Evolutionary conservation across 1,140 invertebrate species (phyloP).

Genomic region (Thalassaphorura encarpata): DNA sequence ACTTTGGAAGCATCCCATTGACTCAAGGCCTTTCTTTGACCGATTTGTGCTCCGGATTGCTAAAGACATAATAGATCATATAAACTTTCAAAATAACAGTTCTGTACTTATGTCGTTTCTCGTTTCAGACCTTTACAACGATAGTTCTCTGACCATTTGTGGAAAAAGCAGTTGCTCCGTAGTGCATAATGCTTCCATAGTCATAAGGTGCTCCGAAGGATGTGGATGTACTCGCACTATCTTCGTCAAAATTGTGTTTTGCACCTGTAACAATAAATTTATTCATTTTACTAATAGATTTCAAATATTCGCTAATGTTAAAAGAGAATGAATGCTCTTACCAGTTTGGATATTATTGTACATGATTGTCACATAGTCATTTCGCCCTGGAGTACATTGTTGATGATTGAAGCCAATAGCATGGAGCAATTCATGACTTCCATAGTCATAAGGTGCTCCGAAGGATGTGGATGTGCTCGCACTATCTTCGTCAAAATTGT

Average conservation of each 20-base stretch:
- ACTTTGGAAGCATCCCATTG: slow-evolving; percentile 51
- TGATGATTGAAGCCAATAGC: slow-evolving; percentile 57
- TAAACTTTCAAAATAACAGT: neutral
- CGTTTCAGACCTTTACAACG: neutral
- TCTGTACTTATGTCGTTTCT: neutral
- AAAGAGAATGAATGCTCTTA: slow-evolving; percentile 25
- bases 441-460: slow-evolving; percentile 37
- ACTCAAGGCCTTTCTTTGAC: slow-evolving; percentile 54
- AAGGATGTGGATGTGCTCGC: slow-evolving; percentile 18
- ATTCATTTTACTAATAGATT: neutral
- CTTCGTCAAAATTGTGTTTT: slow-evolving; percentile 2
- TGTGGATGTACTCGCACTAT: slow-evolving; percentile 30
- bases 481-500: slow-evolving; percentile 30
- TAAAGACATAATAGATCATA: neutral
- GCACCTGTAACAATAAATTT: neutral
- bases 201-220: slow-evolving; percentile 36
- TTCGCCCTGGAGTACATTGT: slow-evolving; percentile 55
- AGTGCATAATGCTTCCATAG: slow-evolving; percentile 39
- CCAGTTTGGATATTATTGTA: slow-evolving; percentile 52
- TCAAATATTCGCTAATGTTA: neutral
- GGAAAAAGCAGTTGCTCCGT: slow-evolving; percentile 4
- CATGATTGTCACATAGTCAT: slow-evolving; percentile 50
- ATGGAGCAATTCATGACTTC: slow-evolving; percentile 53
- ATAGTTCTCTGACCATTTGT: slow-evolving; percentile 10
- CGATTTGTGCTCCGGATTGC: slow-evolving; percentile 37